Conservation (phyloP, 37 sponge, comb jelly and placozoan genomes). For the Tethya wilhelma region DNA sequence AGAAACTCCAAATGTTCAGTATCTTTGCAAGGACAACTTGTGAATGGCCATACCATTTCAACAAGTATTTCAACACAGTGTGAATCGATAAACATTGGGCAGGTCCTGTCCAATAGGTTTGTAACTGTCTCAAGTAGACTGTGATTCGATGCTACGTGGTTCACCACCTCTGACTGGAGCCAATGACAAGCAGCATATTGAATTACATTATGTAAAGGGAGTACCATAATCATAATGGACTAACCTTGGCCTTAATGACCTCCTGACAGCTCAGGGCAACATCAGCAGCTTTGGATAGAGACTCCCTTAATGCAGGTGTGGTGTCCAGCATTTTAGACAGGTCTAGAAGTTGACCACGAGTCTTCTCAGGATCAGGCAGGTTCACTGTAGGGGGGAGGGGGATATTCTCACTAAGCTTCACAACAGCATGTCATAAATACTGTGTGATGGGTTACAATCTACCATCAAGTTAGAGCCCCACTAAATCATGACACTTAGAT, state of each 20-base stretch:
- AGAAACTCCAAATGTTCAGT: neutral
- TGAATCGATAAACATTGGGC: constrained; percentile 61
- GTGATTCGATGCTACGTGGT: constrained; percentile 35
- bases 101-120: constrained; percentile 63
- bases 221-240: neutral
- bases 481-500: too few relatives aligned
- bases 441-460: too few relatives aligned
- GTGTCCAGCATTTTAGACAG: constrained; percentile 21
- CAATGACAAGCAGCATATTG: neutral
- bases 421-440: too few relatives aligned
- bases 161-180: constrained; percentile 45
- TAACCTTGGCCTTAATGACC: constrained; percentile 58
- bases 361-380: constrained; percentile 46
- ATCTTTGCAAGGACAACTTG: neutral
- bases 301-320: neutral
- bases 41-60: neutral
- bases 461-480: too few relatives aligned
- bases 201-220: constrained; percentile 7
- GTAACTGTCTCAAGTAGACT: constrained; percentile 61
- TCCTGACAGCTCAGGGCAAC: constrained; percentile 11
- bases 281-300: constrained; percentile 15
- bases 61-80: constrained; percentile 21
- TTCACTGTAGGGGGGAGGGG: constrained; percentile 17
- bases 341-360: constrained; percentile 26
- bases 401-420: neutral